Base-by-base conservation (phyloP, 2,113 vertebrate species). In the Clarias magur region DNA sequence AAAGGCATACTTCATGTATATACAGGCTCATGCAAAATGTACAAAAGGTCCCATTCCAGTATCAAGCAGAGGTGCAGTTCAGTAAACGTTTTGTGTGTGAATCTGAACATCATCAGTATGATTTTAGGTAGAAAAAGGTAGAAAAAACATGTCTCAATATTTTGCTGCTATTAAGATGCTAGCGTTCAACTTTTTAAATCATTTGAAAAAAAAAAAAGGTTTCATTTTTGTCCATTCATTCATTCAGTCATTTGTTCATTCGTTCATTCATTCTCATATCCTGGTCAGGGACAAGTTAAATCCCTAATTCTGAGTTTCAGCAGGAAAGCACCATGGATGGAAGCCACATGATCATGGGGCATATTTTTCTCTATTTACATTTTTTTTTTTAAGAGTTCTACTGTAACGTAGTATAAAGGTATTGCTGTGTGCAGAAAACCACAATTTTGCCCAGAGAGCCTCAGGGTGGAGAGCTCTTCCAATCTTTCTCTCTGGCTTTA, bases 401-500 rank as follows among this genome's bases (percentile, higher is more conserved):
- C 53, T 3, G 7, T 27, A 79, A 2, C 1, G 8, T 48, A 48
- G 19, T 80, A 62, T 38, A 25, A 25, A 21, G 57, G 4, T 62
- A 25, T 62, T 81, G 57, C 59, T 62, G 30, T 81, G 11, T 80
- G 53, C 21, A 8, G 21, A 65, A 65, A 27, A 68, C 62, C 48
- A 68, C 38, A 76, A 25, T 63, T 85, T 76, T 63, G 73, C 48
- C 42, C 17, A 3, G 8, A 59, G 13, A 80, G 63, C 53, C 53
- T 80, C 21, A 13, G 79, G 59, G 53, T 23, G 80, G 76, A 48
- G 5, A 59, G 42, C 76, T 84, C 72, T 80, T 73, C 73, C 75
- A 86, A 72, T 84, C 60, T 38, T 80, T 83, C 84, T 5, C 19
- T 78, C 84, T 42, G 72, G 70, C 42, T 86, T 80, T 48, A 27